Evolutionary conservation across 1,140 invertebrate genomes (phyloP), one percentile per base, ranked within the genome.

Genomic region (Pseudobourletiella spinata): DNA sequence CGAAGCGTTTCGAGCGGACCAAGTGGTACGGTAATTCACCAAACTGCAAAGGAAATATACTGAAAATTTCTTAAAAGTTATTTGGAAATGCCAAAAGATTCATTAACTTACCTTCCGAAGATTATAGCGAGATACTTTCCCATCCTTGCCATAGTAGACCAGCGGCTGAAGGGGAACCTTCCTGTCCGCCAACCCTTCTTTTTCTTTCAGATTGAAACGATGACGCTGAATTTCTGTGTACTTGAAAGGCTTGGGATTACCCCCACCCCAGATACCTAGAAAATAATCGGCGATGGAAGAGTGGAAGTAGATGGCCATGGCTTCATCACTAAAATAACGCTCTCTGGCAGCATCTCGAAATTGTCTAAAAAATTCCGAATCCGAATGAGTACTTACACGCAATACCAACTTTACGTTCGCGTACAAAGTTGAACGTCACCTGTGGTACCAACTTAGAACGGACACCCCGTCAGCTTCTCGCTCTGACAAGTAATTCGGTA

Each of bases 241-340:
- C 72, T 54, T 95, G 93, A 72, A 99, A 0, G 83, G 83, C 67
- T 84, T 84, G 18, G 81, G 79, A 11, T 73, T 74, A 2, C 82
- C 82, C 8, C 80, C 80, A 68, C 93, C 90, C 91, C 91, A 96
- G 63, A 91, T 94, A 2, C 95, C 95, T 16, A 97, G 77, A 74
- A 95, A 99, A 74, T 98, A 99, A 78, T 99, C 95, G 1, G 95
- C 93, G 64, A 97, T 95, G 77, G 89, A 90, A 1, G 93, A 95
- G 74, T 98, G 95, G 74, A 98, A 96, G 73, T 95, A 95, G 72
- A 86, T 88, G 0, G 91, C 87, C 84, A 95, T 90, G 73, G 95
- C 95, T 80, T 94, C 86, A 73, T 98, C 97, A 73, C 92, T 95
- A 75, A 98, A 98, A 75, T 98, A 99, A 46, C 95, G 77, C 74